phyloP scores from a whole-genome alignment of 30 jellyfish, hydroid and myxozoan genomes.

The Turritopsis dohrnii region DNA sequence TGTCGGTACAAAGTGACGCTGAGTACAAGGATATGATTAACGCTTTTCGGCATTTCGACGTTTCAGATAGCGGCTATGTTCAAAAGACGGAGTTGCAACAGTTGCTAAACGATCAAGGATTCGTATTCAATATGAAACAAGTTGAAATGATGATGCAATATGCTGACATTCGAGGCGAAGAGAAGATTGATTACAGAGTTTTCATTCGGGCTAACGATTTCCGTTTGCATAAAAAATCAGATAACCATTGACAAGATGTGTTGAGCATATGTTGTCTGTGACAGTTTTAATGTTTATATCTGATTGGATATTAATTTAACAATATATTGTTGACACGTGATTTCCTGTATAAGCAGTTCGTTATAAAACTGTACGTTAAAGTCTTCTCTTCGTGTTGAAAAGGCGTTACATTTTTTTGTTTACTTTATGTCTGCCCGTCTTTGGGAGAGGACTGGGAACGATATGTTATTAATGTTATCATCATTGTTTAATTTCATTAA shows the following conservation, averaged over 20 bases:
- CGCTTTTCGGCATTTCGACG: not conserved
- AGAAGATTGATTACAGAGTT: not conserved
- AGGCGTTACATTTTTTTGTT: too few relatives aligned
- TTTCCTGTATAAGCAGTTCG: too few relatives aligned
- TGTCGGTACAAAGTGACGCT: not conserved
- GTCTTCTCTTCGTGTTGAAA: too few relatives aligned
- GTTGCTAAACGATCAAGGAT: not conserved
- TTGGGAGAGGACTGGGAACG: too few relatives aligned
- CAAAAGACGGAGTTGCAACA: not conserved
- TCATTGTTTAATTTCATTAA: too few relatives aligned
- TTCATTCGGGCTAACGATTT: slow-evolving; percentile 4
- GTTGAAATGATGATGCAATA: slow-evolving; percentile 12
- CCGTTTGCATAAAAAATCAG: not conserved
- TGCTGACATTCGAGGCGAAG: slow-evolving; percentile 17
- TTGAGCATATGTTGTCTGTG: too few relatives aligned
- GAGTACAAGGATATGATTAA: not conserved
- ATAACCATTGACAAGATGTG: not conserved
- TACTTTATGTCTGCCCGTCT: too few relatives aligned
- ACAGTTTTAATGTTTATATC: too few relatives aligned
- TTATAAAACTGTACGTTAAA: too few relatives aligned
- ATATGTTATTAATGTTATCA: too few relatives aligned
- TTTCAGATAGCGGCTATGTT: not conserved
- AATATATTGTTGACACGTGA: too few relatives aligned
- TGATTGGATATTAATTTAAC: too few relatives aligned
- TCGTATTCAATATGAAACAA: slow-evolving; percentile 5